Evolutionary conservation across 2,888 invertebrate genomes (phyloP), one percentile per base, ranked within the genome.

Genomic region (Melolontha melolontha): DNA sequence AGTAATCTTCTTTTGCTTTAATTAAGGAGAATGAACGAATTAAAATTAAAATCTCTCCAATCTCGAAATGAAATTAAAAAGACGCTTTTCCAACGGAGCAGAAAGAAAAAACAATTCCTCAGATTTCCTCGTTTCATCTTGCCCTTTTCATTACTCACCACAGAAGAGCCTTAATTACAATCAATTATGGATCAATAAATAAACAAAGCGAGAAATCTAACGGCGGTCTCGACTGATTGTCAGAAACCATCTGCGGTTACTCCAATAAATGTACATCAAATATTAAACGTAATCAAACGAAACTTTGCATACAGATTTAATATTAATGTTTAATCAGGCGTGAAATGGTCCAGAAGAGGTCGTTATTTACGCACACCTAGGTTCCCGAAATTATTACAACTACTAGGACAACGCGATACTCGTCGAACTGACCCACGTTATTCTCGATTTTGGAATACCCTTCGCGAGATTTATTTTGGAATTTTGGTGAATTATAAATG

Each of bases 201-300:
- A 34, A 34, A 34, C 34, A 34, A 34, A 2, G 6, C 34, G 34
- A 34, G 34, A 34, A 22, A 4, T 4, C 22, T 22, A 22, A 22
- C 1, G 22, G 54, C 5, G 22, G 22, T 8, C 22, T 27, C 1
- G 22, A n/a, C n/a, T 11, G n/a, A 11, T 7, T 22, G 14, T 17
- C 1, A 10, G 22, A 16, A 5, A 8, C 11, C 40, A 10, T 12
- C 34, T 52, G 14, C 5, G 16, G 22, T 17, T 6, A 16, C 54
- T 40, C 7, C 11, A 40, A 16, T 40, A 4, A 14, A n/a, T 12
- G 10, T 27, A 11, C 11, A 7, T 54, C 39, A 54, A 54, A 54
- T 54, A 54, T 54, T 54, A 54, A 54, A 39, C n/a, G 17, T 54
- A 54, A 54, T 54, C 40, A 54, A 54, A 40, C 54, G 40, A 54